Conservation (phyloP, 2,797 vertebrate species). For the Chaunax sp. region DNA sequence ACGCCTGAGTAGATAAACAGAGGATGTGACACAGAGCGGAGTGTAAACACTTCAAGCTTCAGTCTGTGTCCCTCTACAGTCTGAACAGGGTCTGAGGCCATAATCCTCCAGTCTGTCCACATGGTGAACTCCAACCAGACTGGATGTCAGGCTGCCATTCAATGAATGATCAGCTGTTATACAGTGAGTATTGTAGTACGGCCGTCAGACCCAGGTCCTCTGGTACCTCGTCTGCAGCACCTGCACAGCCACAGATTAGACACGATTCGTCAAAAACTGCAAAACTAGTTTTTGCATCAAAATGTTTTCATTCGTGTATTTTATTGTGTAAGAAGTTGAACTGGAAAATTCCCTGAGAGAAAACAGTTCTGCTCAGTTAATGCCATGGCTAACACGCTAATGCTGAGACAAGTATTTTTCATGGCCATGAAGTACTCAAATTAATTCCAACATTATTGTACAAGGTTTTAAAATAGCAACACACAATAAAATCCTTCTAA, state of each 20-base stretch:
- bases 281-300: too few species aligned
- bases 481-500: conserved; percentile 22
- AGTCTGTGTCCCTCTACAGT: too few species aligned
- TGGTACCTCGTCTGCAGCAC: too few species aligned
- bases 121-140: not conserved
- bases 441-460: conserved; percentile 28
- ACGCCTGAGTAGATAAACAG: conserved; percentile 46
- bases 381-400: not conserved
- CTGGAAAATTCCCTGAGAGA: not conserved
- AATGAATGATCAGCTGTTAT: too few species aligned
- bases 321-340: not conserved
- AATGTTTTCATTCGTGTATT: not conserved
- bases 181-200: too few species aligned
- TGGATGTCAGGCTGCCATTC: conserved; percentile 5
- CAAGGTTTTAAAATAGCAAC: conserved; percentile 28
- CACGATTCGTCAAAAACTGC: too few species aligned
- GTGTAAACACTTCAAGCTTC: too few species aligned
- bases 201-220: too few species aligned
- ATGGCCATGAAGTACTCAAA: conserved; percentile 8
- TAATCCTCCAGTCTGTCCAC: conserved; percentile 1
- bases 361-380: not conserved
- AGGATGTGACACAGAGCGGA: conserved; percentile 12
- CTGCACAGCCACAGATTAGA: too few species aligned
- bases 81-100: not conserved
- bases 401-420: not conserved